Evolutionary conservation across 1,140 invertebrate genomes (phyloP).

Genomic region (Cotesia glomerata): DNA sequence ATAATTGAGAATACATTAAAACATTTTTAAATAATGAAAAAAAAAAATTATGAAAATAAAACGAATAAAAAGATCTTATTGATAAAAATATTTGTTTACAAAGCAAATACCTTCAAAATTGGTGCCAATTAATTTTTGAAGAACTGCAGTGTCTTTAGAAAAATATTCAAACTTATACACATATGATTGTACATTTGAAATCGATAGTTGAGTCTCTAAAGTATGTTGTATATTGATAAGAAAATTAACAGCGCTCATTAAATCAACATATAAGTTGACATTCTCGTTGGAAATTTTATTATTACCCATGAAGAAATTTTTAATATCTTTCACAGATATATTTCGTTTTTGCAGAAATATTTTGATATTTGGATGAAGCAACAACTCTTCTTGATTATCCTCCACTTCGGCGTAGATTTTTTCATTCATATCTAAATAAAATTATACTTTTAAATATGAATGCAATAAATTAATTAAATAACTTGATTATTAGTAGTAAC

Average conservation of each 20-base stretch:
- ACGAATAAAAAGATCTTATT: too few relatives aligned
- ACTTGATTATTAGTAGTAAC: too few relatives aligned
- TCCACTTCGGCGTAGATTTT: background rate
- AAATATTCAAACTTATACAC: slow-evolving; percentile 63
- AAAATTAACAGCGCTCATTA: slow-evolving; percentile 8
- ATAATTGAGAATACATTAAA: too few relatives aligned
- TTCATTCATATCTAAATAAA: background rate
- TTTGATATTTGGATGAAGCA: slow-evolving; percentile 6
- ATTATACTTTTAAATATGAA: background rate
- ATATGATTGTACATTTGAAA: slow-evolving; percentile 51
- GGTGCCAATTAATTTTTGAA: slow-evolving; percentile 14
- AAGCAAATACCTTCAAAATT: background rate
- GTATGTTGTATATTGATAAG: slow-evolving; percentile 22
- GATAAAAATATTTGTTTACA: too few relatives aligned
- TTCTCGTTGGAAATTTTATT: background rate
- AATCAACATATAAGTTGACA: background rate
- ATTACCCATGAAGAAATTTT: slow-evolving; percentile 53
- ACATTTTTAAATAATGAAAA: too few relatives aligned
- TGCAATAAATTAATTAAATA: background rate
- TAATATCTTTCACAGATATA: slow-evolving; percentile 55
- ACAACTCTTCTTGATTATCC: background rate
- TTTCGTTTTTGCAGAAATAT: background rate
- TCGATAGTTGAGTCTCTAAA: slow-evolving; percentile 51
- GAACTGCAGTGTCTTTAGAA: background rate
- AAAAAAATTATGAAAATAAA: too few relatives aligned